Evolutionary conservation across 2,888 invertebrate species (phyloP), one percentile per base, ranked within the genome.

Genomic region (Ptilodon capucinus): DNA sequence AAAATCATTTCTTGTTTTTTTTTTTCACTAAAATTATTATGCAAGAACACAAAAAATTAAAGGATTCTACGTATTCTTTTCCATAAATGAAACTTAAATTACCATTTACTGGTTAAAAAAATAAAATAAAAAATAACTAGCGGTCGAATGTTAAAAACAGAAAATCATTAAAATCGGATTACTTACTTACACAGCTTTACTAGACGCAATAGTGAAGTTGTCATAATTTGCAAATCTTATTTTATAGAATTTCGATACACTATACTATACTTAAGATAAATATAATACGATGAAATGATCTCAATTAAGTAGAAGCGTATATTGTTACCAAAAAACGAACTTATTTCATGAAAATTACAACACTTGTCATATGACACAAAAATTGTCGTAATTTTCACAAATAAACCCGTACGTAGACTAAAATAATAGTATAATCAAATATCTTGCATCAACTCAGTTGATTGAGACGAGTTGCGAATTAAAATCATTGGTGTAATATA

Each of bases 251-350:
- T 85, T 81, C 76, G 83, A 84, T 81, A 79, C 77, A 79, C 84
- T 86, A 87, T 69, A 76, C 83, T 86, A 87, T 81, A 84, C 86
- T 88, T 86, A 90, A 79, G 79, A 87, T 86, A 87, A 84, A 89
- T 86, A 86, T 88, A 89, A 89, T 90, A 89, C 86, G 86, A 79
- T 82, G 79, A 86, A 87, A 82, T 74, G 80, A 82, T 81, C 76
- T 86, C 83, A 86, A 79, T 83, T 84, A 88, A 86, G 86, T 89
- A 85, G 76, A 90, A 90, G 89, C 88, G 89, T 90, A 89, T 86
- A 71, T 81, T 77, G 79, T 79, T 83, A 84, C 82, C 74, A 75
- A 81, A 76, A 74, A 60, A 64, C 44, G 55, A 53, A 71, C 66
- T 71, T 74, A 71, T 71, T 70, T 59, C 59, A 59, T 64, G 68